Percentiles rank a stretch among this genome's conserved stretches.
These are phyloP conservation scores for Megaceryle alcyon DNA, from an alignment of 2,797 vertebrate species.

Conservation along the genomic window DNA sequence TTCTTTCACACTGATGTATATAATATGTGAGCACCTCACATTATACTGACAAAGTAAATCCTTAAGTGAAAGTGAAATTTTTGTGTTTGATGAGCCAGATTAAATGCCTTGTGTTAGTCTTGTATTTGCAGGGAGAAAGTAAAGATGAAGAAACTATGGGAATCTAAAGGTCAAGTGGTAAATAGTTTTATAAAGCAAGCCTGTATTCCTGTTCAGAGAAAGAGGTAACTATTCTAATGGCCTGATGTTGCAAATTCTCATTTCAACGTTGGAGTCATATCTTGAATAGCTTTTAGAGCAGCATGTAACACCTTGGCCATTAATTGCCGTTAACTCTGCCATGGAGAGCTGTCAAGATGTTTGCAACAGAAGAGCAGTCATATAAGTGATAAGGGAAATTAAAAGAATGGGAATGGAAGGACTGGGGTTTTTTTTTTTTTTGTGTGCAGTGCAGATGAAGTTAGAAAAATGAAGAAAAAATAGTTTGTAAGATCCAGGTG, in stretches of 20 bases:
- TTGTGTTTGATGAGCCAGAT: neutral
- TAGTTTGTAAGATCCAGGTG: neutral
- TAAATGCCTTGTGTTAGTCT: neutral
- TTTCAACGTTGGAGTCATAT: neutral
- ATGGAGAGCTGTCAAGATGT: neutral
- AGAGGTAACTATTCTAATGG: neutral
- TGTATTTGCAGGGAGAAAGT: neutral
- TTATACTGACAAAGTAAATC: neutral
- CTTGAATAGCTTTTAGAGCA: neutral
- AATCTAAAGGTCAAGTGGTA: neutral
- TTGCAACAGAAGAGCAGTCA: neutral
- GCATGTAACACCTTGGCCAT: neutral
- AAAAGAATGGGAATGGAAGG: neutral
- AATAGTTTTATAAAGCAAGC: neutral
- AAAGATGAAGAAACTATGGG: neutral
- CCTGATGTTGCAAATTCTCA: neutral
- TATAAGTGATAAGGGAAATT: neutral
- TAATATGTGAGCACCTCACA: neutral
- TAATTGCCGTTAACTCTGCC: neutral
- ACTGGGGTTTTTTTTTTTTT: fast-evolving
- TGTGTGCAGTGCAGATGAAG: neutral
- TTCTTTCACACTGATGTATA: neutral
- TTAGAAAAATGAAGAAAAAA: neutral
- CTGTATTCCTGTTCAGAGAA: neutral
- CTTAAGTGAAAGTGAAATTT: neutral